Conservation (phyloP, 2,113 vertebrate genomes). For the Oncorhynchus mykiss region DNA sequence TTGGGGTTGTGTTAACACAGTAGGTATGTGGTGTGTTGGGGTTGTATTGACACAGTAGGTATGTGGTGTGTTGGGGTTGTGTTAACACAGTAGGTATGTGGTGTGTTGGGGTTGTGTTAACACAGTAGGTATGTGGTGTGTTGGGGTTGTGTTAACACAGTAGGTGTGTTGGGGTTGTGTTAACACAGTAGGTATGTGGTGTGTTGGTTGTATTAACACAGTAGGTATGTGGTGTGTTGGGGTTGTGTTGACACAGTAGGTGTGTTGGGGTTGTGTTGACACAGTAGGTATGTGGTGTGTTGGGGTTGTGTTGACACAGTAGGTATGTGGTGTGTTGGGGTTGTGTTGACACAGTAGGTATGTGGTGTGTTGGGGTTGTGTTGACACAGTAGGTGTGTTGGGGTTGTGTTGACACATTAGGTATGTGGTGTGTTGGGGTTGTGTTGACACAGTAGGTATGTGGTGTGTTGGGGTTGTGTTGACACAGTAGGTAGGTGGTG, state of each 20-base stretch:
- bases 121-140: slow-evolving; percentile 6
- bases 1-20: too few relatives aligned
- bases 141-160: too few relatives aligned
- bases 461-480: neutral
- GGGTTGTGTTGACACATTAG: too few relatives aligned
- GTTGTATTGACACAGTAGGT: too few relatives aligned
- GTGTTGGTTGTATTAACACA: slow-evolving; percentile 50
- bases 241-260: too few relatives aligned
- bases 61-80: too few relatives aligned
- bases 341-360: too few relatives aligned
- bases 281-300: slow-evolving; percentile 24
- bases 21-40: too few relatives aligned
- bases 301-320: slow-evolving; percentile 45
- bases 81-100: too few relatives aligned
- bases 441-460: too few relatives aligned
- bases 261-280: slow-evolving; percentile 20
- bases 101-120: slow-evolving; percentile 46
- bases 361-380: slow-evolving; percentile 25
- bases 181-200: neutral
- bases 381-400: slow-evolving; percentile 3
- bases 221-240: slow-evolving; percentile 14
- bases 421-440: slow-evolving; percentile 25
- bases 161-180: slow-evolving; percentile 5
- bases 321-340: slow-evolving; percentile 10
- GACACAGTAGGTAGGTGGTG: slow-evolving; percentile 7